Evolutionary conservation across 53 echinoderm and acorn worm genomes (phyloP), one percentile per base, ranked within the genome.

Genomic region (Apostichopus leukothele): DNA sequence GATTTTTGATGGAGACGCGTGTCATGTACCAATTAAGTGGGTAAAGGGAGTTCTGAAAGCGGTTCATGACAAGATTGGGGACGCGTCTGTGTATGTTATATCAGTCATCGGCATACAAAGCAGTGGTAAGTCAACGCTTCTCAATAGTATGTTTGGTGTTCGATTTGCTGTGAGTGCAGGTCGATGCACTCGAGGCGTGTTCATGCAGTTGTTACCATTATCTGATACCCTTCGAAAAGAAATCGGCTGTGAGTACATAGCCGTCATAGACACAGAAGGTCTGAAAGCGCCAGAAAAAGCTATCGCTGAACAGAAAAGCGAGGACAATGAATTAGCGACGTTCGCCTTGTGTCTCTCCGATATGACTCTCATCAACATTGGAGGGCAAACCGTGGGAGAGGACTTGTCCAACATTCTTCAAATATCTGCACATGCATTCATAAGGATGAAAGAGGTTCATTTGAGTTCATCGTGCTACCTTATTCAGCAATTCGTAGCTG

Each of bases 271-370:
- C 18, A 87, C 75, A 52, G 87, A 87, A n/a, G 87, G 87, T 4
- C 54, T 74, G 1, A 74, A 87, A 87, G 87, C 75, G 9, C 87
- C 87, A 50, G 87, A 87, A 50, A 74, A 75, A 74, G 75, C 55
- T 0, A 19, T 74, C 67, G 0, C 75, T 3, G 51, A 87, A 5
- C 20, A 74, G 1, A 51, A 75, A 22, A 74, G 26, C 53, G 52
- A 74, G 12, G 75, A 87, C 75, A 87, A 87, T 51, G 87, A 87
- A 18, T 53, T 87, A 10, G 74, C 87, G 14, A 87, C 87, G 52
- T 87, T 87, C 74, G 74, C 87, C 0, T 14, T 87, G 16, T 87
- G 87, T 73, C 73, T 87, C 9, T 87, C 87, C n/a, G 87, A 87
- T 19, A 53, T 87, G 75, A 87, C 87, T 7, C 86, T 86, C 18